phyloP scores from a whole-genome alignment of 2,797 vertebrate genomes.

The Micropoecilia bifurca region DNA sequence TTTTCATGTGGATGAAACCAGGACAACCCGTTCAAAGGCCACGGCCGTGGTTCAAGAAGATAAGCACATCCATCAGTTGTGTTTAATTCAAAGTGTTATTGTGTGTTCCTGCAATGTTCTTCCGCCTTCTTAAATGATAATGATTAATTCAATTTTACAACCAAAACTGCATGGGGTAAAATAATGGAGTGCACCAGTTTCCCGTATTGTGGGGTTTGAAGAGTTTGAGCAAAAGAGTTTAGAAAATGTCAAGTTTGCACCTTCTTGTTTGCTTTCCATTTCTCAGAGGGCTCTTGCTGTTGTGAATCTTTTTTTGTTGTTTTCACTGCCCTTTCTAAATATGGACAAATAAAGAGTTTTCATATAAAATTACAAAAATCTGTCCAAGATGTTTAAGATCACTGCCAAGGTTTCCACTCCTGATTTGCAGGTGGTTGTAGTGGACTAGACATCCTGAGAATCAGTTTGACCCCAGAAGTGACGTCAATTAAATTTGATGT shows the following conservation, averaged over 20 bases:
- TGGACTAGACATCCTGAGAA: no score
- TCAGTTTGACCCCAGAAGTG: background rate
- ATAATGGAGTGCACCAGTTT: background rate
- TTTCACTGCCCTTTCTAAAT: slow-evolving; percentile 23
- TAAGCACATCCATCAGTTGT: slow-evolving; percentile 32
- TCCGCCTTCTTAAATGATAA: slow-evolving; percentile 15
- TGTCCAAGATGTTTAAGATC: background rate
- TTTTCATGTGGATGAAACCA: slow-evolving; percentile 37
- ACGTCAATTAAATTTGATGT: background rate
- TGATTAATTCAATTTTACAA: background rate
- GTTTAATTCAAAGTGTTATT: background rate
- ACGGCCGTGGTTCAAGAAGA: slow-evolving; percentile 53
- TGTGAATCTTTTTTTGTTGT: slow-evolving; percentile 12
- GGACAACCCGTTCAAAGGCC: slow-evolving; percentile 82
- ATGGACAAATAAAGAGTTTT: slow-evolving; percentile 7
- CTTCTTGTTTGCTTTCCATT: background rate
- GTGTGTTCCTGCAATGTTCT: slow-evolving; percentile 9
- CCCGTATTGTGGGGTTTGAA: background rate
- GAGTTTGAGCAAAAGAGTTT: background rate
- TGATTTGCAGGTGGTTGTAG: background rate
- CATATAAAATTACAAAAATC: background rate
- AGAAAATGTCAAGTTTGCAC: slow-evolving; percentile 3
- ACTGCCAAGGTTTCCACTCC: background rate
- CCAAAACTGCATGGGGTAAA: background rate
- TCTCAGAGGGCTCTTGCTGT: background rate